Conservation (phyloP, 2,888 invertebrate genomes). For the Heliconius erato region DNA sequence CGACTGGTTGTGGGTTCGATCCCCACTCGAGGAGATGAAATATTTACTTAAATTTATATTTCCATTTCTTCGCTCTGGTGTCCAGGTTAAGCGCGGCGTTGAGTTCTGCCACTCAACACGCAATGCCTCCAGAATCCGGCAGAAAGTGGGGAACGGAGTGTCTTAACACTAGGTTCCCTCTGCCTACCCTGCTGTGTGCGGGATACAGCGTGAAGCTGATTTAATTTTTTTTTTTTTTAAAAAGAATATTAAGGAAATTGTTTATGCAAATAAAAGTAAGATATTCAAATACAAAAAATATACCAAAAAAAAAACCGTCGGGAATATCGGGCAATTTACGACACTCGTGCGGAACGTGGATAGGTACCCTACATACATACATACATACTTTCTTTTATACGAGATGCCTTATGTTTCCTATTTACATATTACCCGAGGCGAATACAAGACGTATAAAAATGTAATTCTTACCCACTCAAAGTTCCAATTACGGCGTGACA, state of each 20-base stretch:
- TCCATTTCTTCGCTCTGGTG: too few relatives aligned
- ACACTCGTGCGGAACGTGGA: slow-evolving; percentile 14
- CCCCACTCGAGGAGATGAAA: too few relatives aligned
- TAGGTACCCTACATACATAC: not conserved
- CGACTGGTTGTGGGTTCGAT: too few relatives aligned
- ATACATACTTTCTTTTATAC: slow-evolving; percentile 33
- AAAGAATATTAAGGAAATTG: not conserved
- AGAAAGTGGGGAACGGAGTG: too few relatives aligned
- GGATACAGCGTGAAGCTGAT: too few relatives aligned
- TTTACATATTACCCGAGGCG: slow-evolving; percentile 44
- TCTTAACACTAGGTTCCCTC: too few relatives aligned
- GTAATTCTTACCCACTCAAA: slow-evolving; percentile 40
- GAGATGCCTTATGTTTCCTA: slow-evolving; percentile 38
- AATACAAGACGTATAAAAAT: slow-evolving; percentile 40
- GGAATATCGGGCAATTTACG: slow-evolving; percentile 31
- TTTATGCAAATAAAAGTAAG: slow-evolving; percentile 1
- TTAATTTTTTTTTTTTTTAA: too few relatives aligned
- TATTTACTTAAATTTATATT: too few relatives aligned
- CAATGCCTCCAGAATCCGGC: too few relatives aligned
- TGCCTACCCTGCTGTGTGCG: too few relatives aligned
- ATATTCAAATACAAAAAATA: slow-evolving; percentile 10
- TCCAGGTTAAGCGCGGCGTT: too few relatives aligned
- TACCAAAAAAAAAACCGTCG: slow-evolving; percentile 18
- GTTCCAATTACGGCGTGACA: slow-evolving; percentile 38
- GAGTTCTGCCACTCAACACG: too few relatives aligned